Percentiles rank a stretch among this genome's conserved stretches.
Conservation (phyloP, 2,797 vertebrate genomes). For the Hemitrygon akajei region DNA sequence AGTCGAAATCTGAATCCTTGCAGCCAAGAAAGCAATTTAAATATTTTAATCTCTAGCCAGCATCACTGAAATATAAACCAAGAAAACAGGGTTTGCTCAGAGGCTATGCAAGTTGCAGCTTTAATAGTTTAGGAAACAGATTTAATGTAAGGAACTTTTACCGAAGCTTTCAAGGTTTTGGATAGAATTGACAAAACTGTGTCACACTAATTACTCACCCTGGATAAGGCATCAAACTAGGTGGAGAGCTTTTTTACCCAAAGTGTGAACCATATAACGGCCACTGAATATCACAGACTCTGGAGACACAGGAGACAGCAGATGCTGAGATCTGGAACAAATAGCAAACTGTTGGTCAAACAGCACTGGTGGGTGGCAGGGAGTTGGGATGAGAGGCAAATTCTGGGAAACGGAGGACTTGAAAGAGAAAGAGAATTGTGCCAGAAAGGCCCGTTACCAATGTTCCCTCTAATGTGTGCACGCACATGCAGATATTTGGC, state of each 20-base stretch:
- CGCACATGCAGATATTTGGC: too few relatives aligned
- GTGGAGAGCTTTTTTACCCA: not conserved
- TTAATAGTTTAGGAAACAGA: not conserved
- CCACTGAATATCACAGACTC: not conserved
- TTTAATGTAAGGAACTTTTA: not conserved
- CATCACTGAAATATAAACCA: not conserved
- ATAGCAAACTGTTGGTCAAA: too few relatives aligned
- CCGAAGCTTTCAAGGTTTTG: not conserved
- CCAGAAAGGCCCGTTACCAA: too few relatives aligned
- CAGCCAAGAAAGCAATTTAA: not conserved
- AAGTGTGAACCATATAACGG: not conserved
- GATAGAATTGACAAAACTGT: not conserved
- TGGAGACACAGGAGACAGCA: not conserved
- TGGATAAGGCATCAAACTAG: not conserved
- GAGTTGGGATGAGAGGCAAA: too few relatives aligned
- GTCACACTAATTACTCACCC: not conserved
- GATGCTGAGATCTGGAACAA: too few relatives aligned
- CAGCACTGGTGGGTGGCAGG: too few relatives aligned
- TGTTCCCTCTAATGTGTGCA: too few relatives aligned
- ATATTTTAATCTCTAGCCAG: not conserved
- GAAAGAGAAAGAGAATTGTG: too few relatives aligned
- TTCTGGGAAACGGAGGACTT: too few relatives aligned
- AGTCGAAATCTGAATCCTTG: not conserved
- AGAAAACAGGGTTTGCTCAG: not conserved
- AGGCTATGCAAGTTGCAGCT: not conserved